These are phyloP conservation scores for Orestias chungarensis DNA, from an alignment of 2,797 vertebrate genomes.

Conservation along the genomic window DNA sequence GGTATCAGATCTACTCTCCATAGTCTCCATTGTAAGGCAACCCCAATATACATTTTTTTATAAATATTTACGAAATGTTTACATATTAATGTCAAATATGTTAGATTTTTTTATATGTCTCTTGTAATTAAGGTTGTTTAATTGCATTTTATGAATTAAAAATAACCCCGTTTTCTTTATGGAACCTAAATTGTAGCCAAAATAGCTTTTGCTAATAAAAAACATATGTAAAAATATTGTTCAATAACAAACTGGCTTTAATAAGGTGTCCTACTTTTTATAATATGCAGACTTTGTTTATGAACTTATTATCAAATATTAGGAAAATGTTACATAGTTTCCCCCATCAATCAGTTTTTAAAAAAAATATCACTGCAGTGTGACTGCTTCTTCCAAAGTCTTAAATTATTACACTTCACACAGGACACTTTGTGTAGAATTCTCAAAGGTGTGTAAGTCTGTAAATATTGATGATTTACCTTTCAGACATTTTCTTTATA, in stretches of 20 bases:
- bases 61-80: neutral
- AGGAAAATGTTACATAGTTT: neutral
- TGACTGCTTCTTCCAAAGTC: neutral
- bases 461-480: neutral
- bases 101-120: neutral
- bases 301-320: too few relatives aligned
- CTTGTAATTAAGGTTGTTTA: neutral
- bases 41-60: neutral
- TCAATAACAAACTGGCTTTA: neutral
- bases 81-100: neutral
- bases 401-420: neutral
- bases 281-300: neutral
- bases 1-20: slow-evolving; percentile 43
- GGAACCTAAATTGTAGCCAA: neutral
- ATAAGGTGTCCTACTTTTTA: neutral
- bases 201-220: neutral
- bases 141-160: too few relatives aligned
- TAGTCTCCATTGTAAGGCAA: slow-evolving; percentile 5
- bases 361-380: neutral
- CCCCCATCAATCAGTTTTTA: neutral
- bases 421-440: neutral
- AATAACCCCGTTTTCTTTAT: neutral
- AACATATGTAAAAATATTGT: too few relatives aligned
- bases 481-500: neutral
- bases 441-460: neutral